Base-by-base conservation (phyloP, 2,888 invertebrate species). In the Pyrocoelia pectoralis region DNA sequence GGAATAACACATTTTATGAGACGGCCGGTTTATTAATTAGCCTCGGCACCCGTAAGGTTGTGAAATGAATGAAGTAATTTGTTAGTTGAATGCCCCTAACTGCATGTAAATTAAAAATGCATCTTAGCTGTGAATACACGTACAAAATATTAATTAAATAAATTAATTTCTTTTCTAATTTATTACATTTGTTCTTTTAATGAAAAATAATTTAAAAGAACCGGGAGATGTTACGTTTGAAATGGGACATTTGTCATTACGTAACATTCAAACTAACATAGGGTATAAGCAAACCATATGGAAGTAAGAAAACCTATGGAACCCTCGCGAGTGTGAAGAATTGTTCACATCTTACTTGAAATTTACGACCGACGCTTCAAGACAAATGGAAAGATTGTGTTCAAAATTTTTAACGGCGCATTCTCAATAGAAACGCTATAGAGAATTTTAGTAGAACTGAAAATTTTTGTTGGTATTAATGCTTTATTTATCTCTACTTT, bases 311-410 rank as follows among this genome's bases (percentile, higher is more conserved):
- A 64, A 56, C 64, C 59, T 64, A 59, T 56, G 59, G 56, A 65
- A 61, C 65, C 65, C 61, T 67, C 66, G 68, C 66, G 69, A 70
- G 72, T 73, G 74, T 75, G 75, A 75, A 73, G 73, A 73, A 74
- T 75, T 75, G 86, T 85, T 85, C 85, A 84, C 84, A 85, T 84
- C 85, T 85, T 85, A 85, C 85, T 84, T 83, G 84, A 84, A 88
- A 88, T 89, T 89, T 89, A 89, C 88, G 86, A 84, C 85, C 86
- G 84, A 86, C 87, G 86, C 87, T 85, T 83, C 84, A 88, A 89
- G 89, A 89, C 88, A 88, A 88, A 89, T 88, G 88, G 88, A 84
- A 83, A 88, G 88, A 88, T 88, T 88, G 88, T 88, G 89, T 88
- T 86, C 88, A 87, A 88, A 88, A 89, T 89, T 89, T 88, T 88